Base-by-base conservation (phyloP, 2,113 vertebrate species). In the Neoarius graeffei region DNA sequence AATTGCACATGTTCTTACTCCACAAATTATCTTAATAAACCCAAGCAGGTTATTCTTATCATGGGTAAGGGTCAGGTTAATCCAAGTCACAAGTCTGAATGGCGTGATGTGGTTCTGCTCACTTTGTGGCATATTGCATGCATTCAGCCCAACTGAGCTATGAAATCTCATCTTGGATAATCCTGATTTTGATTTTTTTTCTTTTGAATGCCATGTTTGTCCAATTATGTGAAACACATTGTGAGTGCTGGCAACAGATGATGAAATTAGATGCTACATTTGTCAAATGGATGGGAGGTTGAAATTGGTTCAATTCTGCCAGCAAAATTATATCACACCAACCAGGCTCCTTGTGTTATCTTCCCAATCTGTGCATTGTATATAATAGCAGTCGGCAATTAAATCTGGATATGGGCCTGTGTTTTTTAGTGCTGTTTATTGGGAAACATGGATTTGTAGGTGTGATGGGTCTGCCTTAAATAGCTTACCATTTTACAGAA, bases 191-290 rank as follows among this genome's bases (percentile, higher is more conserved):
- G 9, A 3, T 69, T 71, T 35, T 62, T 83, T 50, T 52, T 52
- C 52, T 52, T 52, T 79, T 77, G 69, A 91, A 73, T 79, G 79
- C 30, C 59, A 60, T 71, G 62, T 71, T 87, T 89, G 67, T 85
- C 67, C 57, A 84, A 85, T 86, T 88, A 79, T 80, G 62, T 84
- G 86, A 77, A 88, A 59, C 57, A 67, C 83, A 81, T 69, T 84
- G 71, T 84, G 30, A 83, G 59, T 71, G 48, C 64, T 83, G 88
- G 85, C 71, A 60, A 73, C 71, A 85, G 86, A 69, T 73, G 48
- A 74, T 66, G 71, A 54, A 54, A 86, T 86, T 86, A 84, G 59
- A 71, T 80, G 74, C 82, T 84, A 6, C 85, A 67, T 86, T 79
- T 80, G 59, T 86, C 35, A 79, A 84, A 66, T 76, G 71, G 59